Evolutionary conservation across 2,888 invertebrate species (phyloP).

Genomic region (Sphaerophoria taeniata): DNA sequence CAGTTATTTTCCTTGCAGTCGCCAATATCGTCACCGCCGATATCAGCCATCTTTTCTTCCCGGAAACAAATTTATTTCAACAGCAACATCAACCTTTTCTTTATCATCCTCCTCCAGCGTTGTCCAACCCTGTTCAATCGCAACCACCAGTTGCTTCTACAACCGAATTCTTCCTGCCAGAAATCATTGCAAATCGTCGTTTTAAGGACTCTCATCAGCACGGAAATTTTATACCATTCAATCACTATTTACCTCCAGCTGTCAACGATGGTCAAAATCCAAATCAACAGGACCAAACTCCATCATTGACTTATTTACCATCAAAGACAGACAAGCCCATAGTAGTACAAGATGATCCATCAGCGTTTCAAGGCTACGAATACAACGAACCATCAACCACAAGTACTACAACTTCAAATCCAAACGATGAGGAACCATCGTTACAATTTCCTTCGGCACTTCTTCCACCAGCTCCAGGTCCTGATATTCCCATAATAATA

Average conservation of each 20-base stretch:
- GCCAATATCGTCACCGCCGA: constrained; percentile 63
- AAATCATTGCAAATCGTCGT: constrained; percentile 80
- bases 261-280: constrained; percentile 77
- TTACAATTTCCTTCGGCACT: constrained; percentile 47
- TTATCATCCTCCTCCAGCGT: constrained; percentile 72
- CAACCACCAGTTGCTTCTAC: constrained; percentile 72
- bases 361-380: constrained; percentile 40
- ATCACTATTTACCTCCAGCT: constrained; percentile 78
- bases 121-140: constrained; percentile 76
- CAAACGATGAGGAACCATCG: constrained; percentile 37
- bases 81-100: constrained; percentile 71
- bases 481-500: constrained; percentile 15
- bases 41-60: constrained; percentile 78
- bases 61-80: constrained; percentile 77
- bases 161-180: constrained; percentile 80
- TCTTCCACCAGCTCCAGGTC: constrained; percentile 34
- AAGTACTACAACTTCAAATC: constrained; percentile 37
- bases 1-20: constrained; percentile 16
- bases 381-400: constrained; percentile 53
- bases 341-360: constrained; percentile 77
- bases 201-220: constrained; percentile 67
- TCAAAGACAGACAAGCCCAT: constrained; percentile 76
- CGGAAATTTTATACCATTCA: constrained; percentile 79
- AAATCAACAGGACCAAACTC: constrained; percentile 70
- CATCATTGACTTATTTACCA: constrained; percentile 49